Evolutionary conservation across 2,797 vertebrate genomes (phyloP).

Genomic region (Gambusia yucatana): DNA sequence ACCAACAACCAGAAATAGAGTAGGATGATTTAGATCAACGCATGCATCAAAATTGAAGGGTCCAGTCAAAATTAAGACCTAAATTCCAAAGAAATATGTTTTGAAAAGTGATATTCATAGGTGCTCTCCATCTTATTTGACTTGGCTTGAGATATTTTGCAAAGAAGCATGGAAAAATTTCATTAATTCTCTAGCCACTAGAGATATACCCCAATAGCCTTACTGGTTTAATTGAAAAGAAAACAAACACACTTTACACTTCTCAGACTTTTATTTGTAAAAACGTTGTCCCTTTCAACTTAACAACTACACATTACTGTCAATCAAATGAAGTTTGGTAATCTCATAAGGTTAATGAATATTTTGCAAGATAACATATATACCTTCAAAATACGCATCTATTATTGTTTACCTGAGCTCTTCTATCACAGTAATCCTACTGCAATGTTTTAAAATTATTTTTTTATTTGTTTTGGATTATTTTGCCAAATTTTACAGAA

Average conservation of each 20-base stretch:
- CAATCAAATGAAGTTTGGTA: background rate
- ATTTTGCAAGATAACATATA: background rate
- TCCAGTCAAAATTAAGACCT: background rate
- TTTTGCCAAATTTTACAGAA: background rate
- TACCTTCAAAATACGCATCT: constrained; percentile 24
- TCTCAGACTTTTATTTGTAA: background rate
- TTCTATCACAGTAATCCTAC: constrained; percentile 12
- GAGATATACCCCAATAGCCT: background rate
- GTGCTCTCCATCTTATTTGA: background rate
- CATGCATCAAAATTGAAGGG: background rate
- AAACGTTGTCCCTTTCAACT: background rate
- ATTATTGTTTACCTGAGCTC: constrained; percentile 16
- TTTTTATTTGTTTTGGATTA: background rate
- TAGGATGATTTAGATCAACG: background rate
- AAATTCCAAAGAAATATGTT: background rate
- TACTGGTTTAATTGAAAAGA: background rate
- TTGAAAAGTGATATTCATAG: background rate
- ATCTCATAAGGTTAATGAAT: background rate
- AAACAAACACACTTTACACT: background rate
- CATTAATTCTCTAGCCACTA: background rate
- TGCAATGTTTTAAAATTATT: constrained; percentile 5
- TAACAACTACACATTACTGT: background rate
- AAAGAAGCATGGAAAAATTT: background rate
- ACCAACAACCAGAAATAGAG: background rate
- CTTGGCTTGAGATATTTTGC: background rate